Percentiles rank a stretch among this genome's conserved stretches.
Evolutionary conservation across 1,140 invertebrate genomes (phyloP).

Genomic region (Meteorus sp.): DNA sequence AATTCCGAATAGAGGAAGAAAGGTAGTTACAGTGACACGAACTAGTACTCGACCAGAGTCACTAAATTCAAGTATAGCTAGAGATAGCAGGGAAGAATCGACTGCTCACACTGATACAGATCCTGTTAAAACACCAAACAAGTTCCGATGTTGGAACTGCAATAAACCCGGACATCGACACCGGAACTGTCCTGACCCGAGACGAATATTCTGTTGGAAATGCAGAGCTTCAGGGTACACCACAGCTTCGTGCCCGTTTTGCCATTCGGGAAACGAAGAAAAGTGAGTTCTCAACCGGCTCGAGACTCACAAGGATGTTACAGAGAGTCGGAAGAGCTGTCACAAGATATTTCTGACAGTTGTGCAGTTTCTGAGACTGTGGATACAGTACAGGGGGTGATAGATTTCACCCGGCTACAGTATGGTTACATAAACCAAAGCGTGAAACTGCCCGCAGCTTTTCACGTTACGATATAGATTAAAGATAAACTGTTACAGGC

Average conservation of each 20-base stretch:
- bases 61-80: too few species aligned
- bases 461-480: background rate
- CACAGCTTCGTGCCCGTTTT: background rate
- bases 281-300: background rate
- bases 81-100: too few species aligned
- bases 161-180: slow-evolving; percentile 5
- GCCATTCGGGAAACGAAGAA: slow-evolving; percentile 7
- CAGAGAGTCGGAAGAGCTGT: background rate
- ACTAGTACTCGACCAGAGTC: too few species aligned
- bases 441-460: background rate
- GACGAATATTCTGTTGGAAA: slow-evolving; percentile 4
- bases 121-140: background rate
- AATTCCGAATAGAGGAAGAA: too few species aligned
- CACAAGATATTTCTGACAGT: background rate
- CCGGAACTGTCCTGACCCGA: background rate
- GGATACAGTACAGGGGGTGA: background rate
- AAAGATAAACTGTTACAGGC: background rate
- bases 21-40: too few species aligned
- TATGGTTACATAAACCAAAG: background rate
- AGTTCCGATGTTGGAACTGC: slow-evolving; percentile 19
- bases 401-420: background rate
- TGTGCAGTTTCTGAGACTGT: background rate
- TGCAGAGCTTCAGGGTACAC: background rate
- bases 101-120: too few species aligned
- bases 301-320: background rate